Percentiles rank a stretch among this genome's conserved stretches.
These are phyloP conservation scores for Psammodynastes pulverulentus DNA, from an alignment of 2,113 vertebrate genomes.

Conservation along the genomic window DNA sequence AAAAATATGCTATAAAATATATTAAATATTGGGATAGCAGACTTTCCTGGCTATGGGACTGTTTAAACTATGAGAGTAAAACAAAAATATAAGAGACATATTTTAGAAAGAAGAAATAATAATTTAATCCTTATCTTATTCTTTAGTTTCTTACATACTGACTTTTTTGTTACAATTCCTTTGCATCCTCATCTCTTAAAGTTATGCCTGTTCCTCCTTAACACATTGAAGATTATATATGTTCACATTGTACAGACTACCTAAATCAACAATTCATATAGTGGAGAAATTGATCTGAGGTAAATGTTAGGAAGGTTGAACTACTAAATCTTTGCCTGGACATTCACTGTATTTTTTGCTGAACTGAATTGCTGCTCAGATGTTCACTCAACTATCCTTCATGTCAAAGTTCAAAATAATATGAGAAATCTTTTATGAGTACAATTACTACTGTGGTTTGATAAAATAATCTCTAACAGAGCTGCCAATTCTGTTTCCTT, in stretches of 20 bases:
- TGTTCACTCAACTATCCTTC: neutral
- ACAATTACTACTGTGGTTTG: neutral
- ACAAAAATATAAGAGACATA: neutral
- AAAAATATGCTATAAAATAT: neutral
- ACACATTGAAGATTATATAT: neutral
- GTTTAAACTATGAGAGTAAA: neutral
- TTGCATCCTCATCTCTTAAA: neutral
- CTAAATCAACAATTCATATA: neutral
- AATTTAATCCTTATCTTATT: neutral
- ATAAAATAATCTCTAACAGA: neutral
- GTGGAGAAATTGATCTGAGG: neutral
- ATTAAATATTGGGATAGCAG: neutral
- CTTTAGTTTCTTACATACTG: neutral
- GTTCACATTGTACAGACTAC: neutral
- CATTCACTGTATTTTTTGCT: neutral
- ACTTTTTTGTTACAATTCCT: neutral
- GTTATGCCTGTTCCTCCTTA: neutral
- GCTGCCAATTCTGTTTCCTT: neutral
- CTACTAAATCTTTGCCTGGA: neutral
- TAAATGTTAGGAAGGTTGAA: neutral
- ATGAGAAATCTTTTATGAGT: neutral
- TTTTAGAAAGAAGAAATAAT: neutral
- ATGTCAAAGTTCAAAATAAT: neutral
- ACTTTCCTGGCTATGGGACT: neutral
- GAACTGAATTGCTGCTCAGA: neutral